Evolutionary conservation across 1,140 invertebrate species (phyloP).

Genomic region (Trichonephila clavata): DNA sequence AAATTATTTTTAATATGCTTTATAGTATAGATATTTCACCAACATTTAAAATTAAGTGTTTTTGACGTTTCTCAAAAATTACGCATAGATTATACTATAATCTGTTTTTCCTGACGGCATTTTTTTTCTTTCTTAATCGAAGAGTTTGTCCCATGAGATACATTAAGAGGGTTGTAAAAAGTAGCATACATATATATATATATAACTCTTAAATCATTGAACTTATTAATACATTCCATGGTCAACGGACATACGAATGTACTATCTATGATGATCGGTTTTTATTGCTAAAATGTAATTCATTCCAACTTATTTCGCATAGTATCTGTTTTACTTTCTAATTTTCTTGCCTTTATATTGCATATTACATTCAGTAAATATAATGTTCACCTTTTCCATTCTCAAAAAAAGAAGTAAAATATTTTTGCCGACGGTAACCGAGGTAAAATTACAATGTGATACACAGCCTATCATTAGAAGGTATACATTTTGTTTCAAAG

Average conservation of each 20-base stretch:
- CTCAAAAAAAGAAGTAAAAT: slow-evolving; percentile 1
- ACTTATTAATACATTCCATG: background rate
- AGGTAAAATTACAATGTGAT: slow-evolving; percentile 66
- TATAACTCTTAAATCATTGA: background rate
- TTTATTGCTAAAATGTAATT: background rate
- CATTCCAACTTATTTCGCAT: background rate
- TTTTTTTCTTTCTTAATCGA: too few relatives aligned
- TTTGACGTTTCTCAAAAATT: too few relatives aligned
- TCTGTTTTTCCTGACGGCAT: too few relatives aligned
- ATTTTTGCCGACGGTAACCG: background rate
- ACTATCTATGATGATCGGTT: background rate
- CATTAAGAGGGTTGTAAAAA: too few relatives aligned
- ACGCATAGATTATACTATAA: too few relatives aligned
- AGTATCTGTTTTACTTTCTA: background rate
- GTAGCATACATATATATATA: too few relatives aligned
- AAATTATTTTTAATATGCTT: too few relatives aligned
- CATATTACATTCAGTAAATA: background rate
- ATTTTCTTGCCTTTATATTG: background rate
- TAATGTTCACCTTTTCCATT: background rate
- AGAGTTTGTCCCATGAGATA: too few relatives aligned
- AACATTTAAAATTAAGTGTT: too few relatives aligned
- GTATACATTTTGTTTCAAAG: slow-evolving; percentile 76
- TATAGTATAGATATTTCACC: too few relatives aligned
- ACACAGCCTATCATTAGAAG: slow-evolving; percentile 64
- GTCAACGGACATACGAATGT: too few relatives aligned